Conservation (phyloP, 2,797 vertebrate species). For the Propithecus deckenii region DNA sequence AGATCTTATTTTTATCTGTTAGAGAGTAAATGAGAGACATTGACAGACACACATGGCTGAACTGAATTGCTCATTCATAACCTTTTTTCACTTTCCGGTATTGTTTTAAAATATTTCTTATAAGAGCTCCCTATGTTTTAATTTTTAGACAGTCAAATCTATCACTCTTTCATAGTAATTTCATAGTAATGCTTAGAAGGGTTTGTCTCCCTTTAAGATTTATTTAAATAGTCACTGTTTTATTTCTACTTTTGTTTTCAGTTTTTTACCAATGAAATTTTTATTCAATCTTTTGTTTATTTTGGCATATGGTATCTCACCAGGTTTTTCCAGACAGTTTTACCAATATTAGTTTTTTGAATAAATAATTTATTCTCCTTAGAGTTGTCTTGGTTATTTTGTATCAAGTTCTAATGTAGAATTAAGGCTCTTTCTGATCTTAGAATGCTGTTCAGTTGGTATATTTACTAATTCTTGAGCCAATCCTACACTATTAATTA, state of each 20-base stretch:
- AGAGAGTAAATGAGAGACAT: not conserved
- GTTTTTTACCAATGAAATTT: not conserved
- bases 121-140: not conserved
- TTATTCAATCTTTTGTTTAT: not conserved
- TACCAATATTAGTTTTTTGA: not conserved
- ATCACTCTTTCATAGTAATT: not conserved
- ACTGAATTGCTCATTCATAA: not conserved
- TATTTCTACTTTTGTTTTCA: conserved; percentile 9
- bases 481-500: not conserved
- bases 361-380: conserved; percentile 35
- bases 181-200: not conserved
- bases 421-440: not conserved
- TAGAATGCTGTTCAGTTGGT: conserved; percentile 12
- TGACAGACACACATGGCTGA: not conserved
- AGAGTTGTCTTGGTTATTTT: not conserved
- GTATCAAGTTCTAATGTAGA: not conserved
- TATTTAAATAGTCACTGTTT: not conserved
- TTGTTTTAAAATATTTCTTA: not conserved
- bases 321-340: conserved; percentile 10
- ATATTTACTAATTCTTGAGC: conserved; percentile 15
- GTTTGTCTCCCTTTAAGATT: not conserved
- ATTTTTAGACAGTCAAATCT: not conserved
- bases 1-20: not conserved
- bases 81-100: not conserved
- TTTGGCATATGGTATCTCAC: not conserved